phyloP scores from a whole-genome alignment of 1,140 invertebrate genomes.

The Papilio helenus region DNA sequence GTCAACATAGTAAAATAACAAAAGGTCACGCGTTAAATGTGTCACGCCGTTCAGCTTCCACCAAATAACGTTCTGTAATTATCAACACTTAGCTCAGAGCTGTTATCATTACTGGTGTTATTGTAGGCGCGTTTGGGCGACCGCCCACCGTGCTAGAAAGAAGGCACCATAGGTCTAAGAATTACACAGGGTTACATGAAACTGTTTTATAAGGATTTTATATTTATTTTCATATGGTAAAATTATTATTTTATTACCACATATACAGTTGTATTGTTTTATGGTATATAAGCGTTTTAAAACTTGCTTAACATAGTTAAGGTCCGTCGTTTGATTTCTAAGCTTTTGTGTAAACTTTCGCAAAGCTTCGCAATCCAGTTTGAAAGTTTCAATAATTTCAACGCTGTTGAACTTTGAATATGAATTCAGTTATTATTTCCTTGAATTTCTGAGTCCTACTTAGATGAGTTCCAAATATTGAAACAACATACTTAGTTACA shows the following conservation, averaged over 20 bases:
- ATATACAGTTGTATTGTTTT: no score
- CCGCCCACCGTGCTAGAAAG: no score
- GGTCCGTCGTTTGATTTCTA: conserved; percentile 23
- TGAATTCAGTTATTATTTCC: conserved; percentile 15
- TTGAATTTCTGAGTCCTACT: not conserved
- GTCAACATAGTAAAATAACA: not conserved
- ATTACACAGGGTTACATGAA: no score
- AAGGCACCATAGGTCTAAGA: no score
- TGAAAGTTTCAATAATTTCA: conserved; percentile 13
- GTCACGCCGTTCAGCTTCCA: not conserved
- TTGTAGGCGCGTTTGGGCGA: not conserved
- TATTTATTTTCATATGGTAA: no score
- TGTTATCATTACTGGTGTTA: not conserved
- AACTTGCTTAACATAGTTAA: not conserved
- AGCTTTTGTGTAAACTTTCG: conserved; percentile 21
- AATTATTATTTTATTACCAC: no score
- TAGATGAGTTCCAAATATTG: not conserved
- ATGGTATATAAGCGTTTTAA: not conserved
- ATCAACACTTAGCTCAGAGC: not conserved
- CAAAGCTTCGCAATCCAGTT: conserved; percentile 18
- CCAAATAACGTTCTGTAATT: not conserved
- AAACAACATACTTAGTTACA: conserved; percentile 8
- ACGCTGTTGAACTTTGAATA: not conserved
- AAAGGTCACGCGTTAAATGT: not conserved
- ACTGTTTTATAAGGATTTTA: no score